phyloP scores from a whole-genome alignment of 2,797 vertebrate species.

The Trichosurus vulpecula region DNA sequence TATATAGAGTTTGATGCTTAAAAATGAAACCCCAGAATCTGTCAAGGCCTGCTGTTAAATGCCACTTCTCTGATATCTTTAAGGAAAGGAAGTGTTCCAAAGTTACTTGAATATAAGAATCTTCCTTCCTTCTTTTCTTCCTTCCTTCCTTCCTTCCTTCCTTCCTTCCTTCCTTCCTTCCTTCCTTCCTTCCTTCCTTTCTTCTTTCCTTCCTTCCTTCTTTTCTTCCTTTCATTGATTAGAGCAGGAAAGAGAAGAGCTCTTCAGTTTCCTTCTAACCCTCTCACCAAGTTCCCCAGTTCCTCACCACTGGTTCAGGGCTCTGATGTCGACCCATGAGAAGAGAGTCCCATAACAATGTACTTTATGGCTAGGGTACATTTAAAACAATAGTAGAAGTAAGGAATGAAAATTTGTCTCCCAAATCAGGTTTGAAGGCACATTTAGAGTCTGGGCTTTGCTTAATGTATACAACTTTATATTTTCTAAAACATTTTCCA shows the following conservation, averaged over 20 bases:
- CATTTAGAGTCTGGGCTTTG: slow-evolving; percentile 6
- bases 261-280: neutral
- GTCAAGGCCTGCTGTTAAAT: slow-evolving; percentile 36
- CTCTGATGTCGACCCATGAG: neutral
- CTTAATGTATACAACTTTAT: neutral
- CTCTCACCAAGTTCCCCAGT: neutral
- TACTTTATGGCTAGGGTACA: neutral
- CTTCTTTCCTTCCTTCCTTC: too few species aligned
- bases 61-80: slow-evolving; percentile 32
- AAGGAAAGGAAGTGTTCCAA: slow-evolving; percentile 27
- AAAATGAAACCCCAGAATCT: slow-evolving; percentile 36
- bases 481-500: slow-evolving; percentile 6
- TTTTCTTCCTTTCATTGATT: neutral
- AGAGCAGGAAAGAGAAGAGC: neutral
- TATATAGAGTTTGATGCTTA: slow-evolving; percentile 52
- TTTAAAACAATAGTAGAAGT: slow-evolving; percentile 29
- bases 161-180: too few species aligned
- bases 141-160: too few species aligned
- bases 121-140: too few species aligned
- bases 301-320: neutral
- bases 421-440: slow-evolving; percentile 26
- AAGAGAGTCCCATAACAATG: too few species aligned
- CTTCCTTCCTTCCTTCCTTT: too few species aligned
- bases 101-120: slow-evolving; percentile 1
- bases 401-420: neutral